These are phyloP conservation scores for Rotaria socialis DNA, from an alignment of 2,888 invertebrate species.

Conservation along the genomic window DNA sequence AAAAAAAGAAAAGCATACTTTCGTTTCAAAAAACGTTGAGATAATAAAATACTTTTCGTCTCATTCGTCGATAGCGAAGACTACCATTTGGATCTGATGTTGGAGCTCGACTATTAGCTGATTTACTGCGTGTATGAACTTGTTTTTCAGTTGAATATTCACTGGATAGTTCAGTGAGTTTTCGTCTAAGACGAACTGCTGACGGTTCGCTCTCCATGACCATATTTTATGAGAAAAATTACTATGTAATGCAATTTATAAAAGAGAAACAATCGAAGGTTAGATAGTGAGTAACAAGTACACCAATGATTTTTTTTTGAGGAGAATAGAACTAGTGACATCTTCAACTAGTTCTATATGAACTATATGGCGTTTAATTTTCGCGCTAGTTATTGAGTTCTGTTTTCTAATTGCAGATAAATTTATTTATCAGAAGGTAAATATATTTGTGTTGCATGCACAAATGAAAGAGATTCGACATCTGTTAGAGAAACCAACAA, in stretches of 20 bases:
- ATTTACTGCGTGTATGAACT: not conserved
- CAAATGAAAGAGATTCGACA: too few species aligned
- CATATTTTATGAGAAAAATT: not conserved
- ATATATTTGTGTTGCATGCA: too few species aligned
- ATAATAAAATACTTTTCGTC: not conserved
- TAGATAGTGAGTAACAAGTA: not conserved
- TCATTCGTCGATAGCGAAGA: constrained; percentile 27
- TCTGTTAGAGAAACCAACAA: too few species aligned
- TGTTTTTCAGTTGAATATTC: not conserved
- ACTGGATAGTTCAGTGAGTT: not conserved
- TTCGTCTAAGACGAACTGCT: not conserved
- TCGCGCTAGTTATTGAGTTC: too few species aligned
- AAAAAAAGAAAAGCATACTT: too few species aligned
- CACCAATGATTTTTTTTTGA: not conserved
- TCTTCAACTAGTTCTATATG: not conserved
- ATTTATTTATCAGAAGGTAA: too few species aligned
- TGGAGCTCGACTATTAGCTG: not conserved
- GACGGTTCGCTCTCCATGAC: not conserved
- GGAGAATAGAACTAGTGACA: not conserved
- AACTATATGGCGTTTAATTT: too few species aligned
- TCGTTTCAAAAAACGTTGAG: too few species aligned
- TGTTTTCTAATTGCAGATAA: not conserved
- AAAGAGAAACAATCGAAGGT: not conserved
- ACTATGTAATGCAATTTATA: not conserved
- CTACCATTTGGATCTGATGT: constrained; percentile 4